phyloP scores from a whole-genome alignment of 2,888 invertebrate species.

The Falcaria lacertinaria region DNA sequence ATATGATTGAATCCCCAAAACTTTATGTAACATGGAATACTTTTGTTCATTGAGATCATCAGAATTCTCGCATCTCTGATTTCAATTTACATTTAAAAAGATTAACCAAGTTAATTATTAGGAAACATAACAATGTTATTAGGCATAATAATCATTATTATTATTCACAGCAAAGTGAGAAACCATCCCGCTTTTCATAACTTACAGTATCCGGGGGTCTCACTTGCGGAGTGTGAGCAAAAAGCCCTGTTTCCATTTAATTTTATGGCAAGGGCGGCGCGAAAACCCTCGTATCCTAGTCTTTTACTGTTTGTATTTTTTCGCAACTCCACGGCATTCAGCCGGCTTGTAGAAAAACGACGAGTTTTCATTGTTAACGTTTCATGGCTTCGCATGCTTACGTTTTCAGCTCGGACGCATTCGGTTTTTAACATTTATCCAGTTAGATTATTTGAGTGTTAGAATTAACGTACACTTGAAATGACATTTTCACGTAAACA shows the following conservation, averaged over 20 bases:
- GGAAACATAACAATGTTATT: no score
- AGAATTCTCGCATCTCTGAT: no score
- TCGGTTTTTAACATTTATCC: conserved; percentile 13
- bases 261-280: conserved; percentile 60
- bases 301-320: conserved; percentile 66
- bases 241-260: conserved; percentile 55
- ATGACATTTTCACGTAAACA: not conserved
- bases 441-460: not conserved
- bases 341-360: conserved; percentile 39
- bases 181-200: conserved; percentile 27
- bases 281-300: conserved; percentile 43
- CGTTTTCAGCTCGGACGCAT: conserved; percentile 13
- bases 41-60: no score
- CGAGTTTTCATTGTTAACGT: conserved; percentile 52
- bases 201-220: conserved; percentile 29
- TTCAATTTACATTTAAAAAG: no score
- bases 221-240: conserved; percentile 30
- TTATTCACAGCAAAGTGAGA: conserved; percentile 12
- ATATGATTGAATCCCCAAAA: no score
- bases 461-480: not conserved
- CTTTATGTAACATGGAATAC: no score
- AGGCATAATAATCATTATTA: no score
- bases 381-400: conserved; percentile 23
- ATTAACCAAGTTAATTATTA: no score
- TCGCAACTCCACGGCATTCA: conserved; percentile 46